A percentile compares a stretch with the other conserved stretches of the same genome.
phyloP scores from a whole-genome alignment of 2,113 vertebrate species.

The Arvicanthis niloticus region DNA sequence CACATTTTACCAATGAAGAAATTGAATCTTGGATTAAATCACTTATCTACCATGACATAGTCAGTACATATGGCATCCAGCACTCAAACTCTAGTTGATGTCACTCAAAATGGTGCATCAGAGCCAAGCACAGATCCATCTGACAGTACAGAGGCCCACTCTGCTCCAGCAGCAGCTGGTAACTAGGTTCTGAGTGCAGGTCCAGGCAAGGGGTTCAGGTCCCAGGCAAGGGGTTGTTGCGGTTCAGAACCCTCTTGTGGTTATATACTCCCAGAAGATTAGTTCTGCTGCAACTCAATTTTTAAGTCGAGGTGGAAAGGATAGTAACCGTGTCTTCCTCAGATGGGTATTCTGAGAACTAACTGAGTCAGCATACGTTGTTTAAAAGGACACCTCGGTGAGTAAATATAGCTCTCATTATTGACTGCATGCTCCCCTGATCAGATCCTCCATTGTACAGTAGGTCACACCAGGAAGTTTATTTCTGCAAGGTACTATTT shows the following conservation, averaged over 20 bases:
- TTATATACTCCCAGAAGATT: background rate
- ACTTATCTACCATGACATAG: background rate
- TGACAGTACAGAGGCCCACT: background rate
- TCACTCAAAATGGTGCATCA: background rate
- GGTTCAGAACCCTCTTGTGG: background rate
- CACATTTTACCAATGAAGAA: conserved; percentile 9
- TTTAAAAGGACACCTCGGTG: background rate
- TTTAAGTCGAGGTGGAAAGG: background rate
- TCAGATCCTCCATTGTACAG: background rate
- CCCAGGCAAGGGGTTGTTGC: background rate
- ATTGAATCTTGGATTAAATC: background rate
- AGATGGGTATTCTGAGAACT: background rate
- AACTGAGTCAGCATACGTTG: background rate
- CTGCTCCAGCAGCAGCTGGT: background rate
- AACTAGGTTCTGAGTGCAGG: background rate
- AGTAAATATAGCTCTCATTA: background rate
- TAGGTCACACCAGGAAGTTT: background rate
- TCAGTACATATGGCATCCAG: background rate
- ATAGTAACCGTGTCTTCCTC: background rate
- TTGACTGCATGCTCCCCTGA: background rate
- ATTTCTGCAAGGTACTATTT: background rate
- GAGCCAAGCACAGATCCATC: background rate
- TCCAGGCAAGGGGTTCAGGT: too few species aligned
- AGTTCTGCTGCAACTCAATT: background rate
- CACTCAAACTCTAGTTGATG: background rate